A percentile compares a stretch with the other conserved stretches of the same genome.
phyloP scores from a whole-genome alignment of 1,140 invertebrate genomes.

The Drosophila nasuta region DNA sequence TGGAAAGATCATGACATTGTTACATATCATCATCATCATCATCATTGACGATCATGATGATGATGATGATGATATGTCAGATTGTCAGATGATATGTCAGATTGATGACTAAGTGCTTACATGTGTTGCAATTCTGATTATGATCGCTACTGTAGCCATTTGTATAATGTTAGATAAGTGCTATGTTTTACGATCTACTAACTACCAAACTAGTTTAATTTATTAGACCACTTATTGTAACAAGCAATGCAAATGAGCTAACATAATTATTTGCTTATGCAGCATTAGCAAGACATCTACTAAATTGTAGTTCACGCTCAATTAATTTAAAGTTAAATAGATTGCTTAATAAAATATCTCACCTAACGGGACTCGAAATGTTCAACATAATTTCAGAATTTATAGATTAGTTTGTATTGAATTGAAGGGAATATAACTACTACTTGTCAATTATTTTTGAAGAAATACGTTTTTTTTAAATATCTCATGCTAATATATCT shows the following conservation, averaged over 20 bases:
- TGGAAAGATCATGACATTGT: slow-evolving; percentile 18
- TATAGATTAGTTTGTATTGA: no score
- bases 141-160: background rate
- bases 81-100: no score
- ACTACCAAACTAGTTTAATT: background rate
- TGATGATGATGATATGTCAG: no score
- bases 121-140: slow-evolving; percentile 9
- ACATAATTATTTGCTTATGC: background rate
- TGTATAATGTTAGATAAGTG: background rate
- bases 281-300: background rate
- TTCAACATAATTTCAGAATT: no score
- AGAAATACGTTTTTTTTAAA: no score
- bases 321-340: background rate
- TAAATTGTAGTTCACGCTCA: background rate
- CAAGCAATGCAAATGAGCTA: background rate
- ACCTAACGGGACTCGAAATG: no score
- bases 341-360: no score
- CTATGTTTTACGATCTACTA: background rate
- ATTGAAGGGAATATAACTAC: no score
- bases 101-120: slow-evolving; percentile 8
- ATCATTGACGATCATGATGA: no score
- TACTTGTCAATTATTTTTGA: no score
- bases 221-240: background rate
- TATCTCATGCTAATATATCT: no score
- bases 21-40: slow-evolving; percentile 13